Evolutionary conservation across 2,113 vertebrate genomes (phyloP).

Genomic region (Gavia stellata): DNA sequence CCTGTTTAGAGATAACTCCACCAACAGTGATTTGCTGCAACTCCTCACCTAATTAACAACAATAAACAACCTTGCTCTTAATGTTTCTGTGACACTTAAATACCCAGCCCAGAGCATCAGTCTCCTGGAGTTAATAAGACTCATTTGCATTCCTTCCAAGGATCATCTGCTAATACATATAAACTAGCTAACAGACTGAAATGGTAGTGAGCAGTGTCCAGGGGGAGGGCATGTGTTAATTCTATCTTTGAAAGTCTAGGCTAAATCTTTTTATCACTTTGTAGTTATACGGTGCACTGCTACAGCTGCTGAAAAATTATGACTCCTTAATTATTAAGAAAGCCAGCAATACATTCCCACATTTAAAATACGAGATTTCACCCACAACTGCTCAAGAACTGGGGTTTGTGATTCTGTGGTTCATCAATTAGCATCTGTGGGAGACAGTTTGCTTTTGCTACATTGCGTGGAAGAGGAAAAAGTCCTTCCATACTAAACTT

Average conservation of each 20-base stretch:
- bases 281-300: background rate
- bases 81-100: background rate
- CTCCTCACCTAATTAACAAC: conserved; percentile 11
- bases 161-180: background rate
- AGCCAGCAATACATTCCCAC: background rate
- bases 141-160: conserved; percentile 21
- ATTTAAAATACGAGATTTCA: background rate
- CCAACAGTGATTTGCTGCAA: background rate
- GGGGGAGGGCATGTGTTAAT: background rate
- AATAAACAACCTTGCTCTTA: background rate
- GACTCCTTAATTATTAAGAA: background rate
- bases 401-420: background rate
- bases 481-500: background rate
- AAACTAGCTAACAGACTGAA: background rate
- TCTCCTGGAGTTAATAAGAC: conserved; percentile 18
- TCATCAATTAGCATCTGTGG: background rate
- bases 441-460: background rate
- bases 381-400: background rate
- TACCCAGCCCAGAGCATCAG: background rate
- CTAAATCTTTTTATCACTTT: background rate
- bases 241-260: background rate
- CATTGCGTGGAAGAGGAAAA: background rate
- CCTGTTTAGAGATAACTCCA: background rate
- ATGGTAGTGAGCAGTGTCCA: background rate
- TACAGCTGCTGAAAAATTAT: background rate